Evolutionary conservation across 2,113 vertebrate species (phyloP).

Genomic region (Gavia stellata): DNA sequence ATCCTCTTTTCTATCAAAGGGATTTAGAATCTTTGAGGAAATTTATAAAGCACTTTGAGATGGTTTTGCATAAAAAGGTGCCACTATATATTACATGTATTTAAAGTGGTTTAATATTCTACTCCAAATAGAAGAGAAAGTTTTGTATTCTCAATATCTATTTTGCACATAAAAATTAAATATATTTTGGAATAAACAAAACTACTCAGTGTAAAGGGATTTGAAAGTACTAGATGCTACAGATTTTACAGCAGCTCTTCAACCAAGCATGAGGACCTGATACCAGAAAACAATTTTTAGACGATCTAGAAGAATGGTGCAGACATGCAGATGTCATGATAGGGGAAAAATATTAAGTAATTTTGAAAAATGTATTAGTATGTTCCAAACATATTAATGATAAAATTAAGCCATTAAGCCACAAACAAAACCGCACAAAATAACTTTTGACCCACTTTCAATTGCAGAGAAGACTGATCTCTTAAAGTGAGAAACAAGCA

Average conservation of each 20-base stretch:
- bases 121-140: neutral
- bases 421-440: neutral
- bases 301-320: neutral
- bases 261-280: neutral
- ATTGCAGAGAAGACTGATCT: neutral
- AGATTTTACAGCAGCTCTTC: neutral
- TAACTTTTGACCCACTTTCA: neutral
- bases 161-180: neutral
- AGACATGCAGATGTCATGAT: neutral
- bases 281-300: neutral
- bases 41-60: conserved; percentile 32
- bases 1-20: neutral
- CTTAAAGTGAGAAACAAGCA: neutral
- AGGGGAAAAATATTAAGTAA: neutral
- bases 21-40: neutral
- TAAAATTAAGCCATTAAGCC: neutral
- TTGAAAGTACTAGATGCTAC: neutral
- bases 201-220: neutral
- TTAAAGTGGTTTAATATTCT: neutral
- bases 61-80: conserved; percentile 19
- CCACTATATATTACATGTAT: neutral
- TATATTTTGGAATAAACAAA: neutral
- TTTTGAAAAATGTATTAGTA: neutral
- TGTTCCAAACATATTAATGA: neutral
- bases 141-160: neutral